These are phyloP conservation scores for Steatornis caripensis DNA, from an alignment of 2,113 vertebrate genomes.

Conservation along the genomic window DNA sequence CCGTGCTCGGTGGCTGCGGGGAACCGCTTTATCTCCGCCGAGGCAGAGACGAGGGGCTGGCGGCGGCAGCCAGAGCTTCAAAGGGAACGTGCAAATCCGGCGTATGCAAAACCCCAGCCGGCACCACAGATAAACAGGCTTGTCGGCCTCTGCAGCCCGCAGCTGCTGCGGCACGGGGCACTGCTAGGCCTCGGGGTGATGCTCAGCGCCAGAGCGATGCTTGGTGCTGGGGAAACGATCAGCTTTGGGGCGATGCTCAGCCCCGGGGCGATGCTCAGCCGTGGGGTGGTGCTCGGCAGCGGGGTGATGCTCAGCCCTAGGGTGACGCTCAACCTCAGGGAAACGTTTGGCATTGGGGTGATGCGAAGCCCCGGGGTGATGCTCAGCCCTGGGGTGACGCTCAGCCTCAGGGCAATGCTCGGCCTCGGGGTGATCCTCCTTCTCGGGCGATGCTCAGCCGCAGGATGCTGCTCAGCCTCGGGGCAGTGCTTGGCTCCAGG, in stretches of 20 bases:
- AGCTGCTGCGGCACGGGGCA: neutral
- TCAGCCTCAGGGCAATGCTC: neutral
- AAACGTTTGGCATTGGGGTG: neutral
- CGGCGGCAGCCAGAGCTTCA: slow-evolving; percentile 38
- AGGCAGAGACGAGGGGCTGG: neutral
- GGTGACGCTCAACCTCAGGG: neutral
- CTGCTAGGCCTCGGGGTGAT: fast-evolving
- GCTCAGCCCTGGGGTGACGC: neutral
- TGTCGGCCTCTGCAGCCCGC: fast-evolving
- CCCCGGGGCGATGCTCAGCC: fast-evolving
- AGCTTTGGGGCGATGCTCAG: fast-evolving
- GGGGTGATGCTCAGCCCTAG: neutral
- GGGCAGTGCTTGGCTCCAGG: too few species aligned
- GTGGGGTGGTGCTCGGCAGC: too few species aligned
- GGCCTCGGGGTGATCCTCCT: fast-evolving
- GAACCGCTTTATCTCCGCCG: neutral
- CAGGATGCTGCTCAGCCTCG: neutral
- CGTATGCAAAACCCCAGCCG: neutral
- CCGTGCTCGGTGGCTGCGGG: neutral
- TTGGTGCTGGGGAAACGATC: too few species aligned
- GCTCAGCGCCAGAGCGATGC: neutral
- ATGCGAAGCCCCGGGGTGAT: neutral
- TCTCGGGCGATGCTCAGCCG: neutral
- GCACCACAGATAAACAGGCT: neutral
- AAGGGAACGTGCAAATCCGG: slow-evolving; percentile 66